Percentiles rank a stretch among this genome's conserved stretches.
These are phyloP conservation scores for Tetramorium simillimum DNA, from an alignment of 1,140 invertebrate genomes.

Conservation along the genomic window DNA sequence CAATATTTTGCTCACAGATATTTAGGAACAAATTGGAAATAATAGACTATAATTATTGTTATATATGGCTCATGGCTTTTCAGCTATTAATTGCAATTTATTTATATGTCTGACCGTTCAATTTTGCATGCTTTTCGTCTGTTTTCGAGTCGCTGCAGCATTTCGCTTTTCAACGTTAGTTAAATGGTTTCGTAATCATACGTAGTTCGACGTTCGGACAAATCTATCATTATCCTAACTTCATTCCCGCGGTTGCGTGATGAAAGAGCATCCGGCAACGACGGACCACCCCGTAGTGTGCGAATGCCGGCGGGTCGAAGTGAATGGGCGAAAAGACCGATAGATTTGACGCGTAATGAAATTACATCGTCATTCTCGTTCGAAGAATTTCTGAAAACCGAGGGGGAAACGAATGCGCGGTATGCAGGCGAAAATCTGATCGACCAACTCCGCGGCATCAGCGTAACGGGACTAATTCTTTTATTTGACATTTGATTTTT, in stretches of 20 bases:
- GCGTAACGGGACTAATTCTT: conserved; percentile 51
- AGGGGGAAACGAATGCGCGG: neutral
- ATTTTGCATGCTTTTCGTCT: neutral
- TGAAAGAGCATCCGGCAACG: conserved; percentile 40
- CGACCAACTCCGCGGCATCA: conserved; percentile 28
- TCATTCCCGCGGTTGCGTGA: conserved; percentile 38
- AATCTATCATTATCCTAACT: conserved; percentile 54
- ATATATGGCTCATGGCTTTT: no score
- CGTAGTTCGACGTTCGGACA: neutral
- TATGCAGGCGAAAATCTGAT: conserved; percentile 26
- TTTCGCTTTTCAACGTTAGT: neutral
- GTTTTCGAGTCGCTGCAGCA: neutral
- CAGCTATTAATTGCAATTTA: neutral
- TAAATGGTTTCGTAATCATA: conserved; percentile 12
- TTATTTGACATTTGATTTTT: conserved; percentile 51
- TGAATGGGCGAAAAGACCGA: conserved; percentile 40
- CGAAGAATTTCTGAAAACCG: conserved; percentile 55
- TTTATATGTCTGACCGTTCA: neutral
- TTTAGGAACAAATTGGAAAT: neutral
- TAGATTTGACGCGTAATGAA: conserved; percentile 53
- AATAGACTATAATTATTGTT: neutral
- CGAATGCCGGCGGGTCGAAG: neutral
- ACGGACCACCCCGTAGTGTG: conserved; percentile 26
- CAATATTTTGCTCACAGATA: neutral
- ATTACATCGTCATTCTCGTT: conserved; percentile 46